These are phyloP conservation scores for Scomber colias DNA, from an alignment of 2,113 vertebrate species.

Conservation along the genomic window DNA sequence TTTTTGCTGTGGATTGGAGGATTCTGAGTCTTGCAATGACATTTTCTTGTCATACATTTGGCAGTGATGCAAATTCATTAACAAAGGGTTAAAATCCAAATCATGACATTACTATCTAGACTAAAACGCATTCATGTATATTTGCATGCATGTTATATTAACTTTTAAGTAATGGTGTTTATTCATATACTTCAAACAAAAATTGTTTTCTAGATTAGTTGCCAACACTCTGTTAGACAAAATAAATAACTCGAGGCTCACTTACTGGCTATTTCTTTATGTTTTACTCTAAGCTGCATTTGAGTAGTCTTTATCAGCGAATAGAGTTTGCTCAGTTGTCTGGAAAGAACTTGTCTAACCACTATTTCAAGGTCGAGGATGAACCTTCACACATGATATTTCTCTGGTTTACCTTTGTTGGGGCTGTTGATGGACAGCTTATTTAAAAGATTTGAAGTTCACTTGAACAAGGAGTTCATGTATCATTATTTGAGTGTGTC, in stretches of 20 bases:
- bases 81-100: background rate
- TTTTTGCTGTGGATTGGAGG: background rate
- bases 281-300: too few relatives aligned
- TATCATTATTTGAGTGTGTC: slow-evolving; percentile 1
- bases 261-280: background rate
- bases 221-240: background rate
- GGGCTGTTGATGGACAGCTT: background rate
- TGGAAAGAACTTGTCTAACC: too few relatives aligned
- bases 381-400: background rate
- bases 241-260: background rate
- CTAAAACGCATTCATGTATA: background rate
- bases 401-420: background rate
- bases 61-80: background rate
- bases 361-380: slow-evolving; percentile 5
- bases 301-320: too few relatives aligned
- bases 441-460: background rate
- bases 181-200: background rate
- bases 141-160: background rate
- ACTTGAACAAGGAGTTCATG: background rate
- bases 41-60: background rate
- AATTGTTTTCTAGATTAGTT: background rate
- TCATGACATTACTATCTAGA: background rate
- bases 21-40: slow-evolving; percentile 7
- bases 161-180: background rate
- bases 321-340: too few relatives aligned